Percentiles rank a stretch among this genome's conserved stretches.
These are phyloP conservation scores for Strongylocentrotus purpuratus DNA, from an alignment of 35 echinoderm and acorn worm genomes.

Conservation along the genomic window DNA sequence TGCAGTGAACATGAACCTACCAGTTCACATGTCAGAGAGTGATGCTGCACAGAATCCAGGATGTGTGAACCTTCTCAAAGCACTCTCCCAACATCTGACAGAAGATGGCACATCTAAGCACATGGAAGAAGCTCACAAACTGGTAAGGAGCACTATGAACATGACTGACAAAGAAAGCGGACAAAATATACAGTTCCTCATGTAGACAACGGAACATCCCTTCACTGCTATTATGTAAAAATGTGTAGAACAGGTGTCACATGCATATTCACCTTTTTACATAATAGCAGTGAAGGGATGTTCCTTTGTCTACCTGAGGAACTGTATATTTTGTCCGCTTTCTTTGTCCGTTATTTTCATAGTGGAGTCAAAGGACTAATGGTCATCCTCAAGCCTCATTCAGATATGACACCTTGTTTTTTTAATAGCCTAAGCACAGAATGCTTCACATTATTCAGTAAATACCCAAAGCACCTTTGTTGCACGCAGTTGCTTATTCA, in stretches of 20 bases:
- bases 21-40: slow-evolving; percentile 71
- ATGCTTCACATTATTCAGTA: neutral
- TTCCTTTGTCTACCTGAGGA: too few relatives aligned
- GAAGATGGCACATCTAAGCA: slow-evolving; percentile 70
- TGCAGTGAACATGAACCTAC: slow-evolving; percentile 95
- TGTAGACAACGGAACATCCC: too few relatives aligned
- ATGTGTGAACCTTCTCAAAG: slow-evolving; percentile 64
- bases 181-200: too few relatives aligned
- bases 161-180: too few relatives aligned
- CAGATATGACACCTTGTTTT: neutral
- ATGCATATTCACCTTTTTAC: too few relatives aligned
- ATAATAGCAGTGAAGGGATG: too few relatives aligned
- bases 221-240: too few relatives aligned
- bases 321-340: too few relatives aligned
- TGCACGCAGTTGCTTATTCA: too few relatives aligned
- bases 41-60: slow-evolving; percentile 84
- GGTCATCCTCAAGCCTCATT: neutral
- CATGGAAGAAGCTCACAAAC: slow-evolving; percentile 56
- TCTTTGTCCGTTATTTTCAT: too few relatives aligned
- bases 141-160: too few relatives aligned
- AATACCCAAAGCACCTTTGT: neutral
- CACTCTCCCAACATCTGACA: slow-evolving; percentile 67
- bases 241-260: too few relatives aligned
- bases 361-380: neutral
- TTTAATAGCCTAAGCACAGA: neutral